These are phyloP conservation scores for Tragelaphus scriptus DNA, from an alignment of 2,113 vertebrate genomes.

Conservation along the genomic window DNA sequence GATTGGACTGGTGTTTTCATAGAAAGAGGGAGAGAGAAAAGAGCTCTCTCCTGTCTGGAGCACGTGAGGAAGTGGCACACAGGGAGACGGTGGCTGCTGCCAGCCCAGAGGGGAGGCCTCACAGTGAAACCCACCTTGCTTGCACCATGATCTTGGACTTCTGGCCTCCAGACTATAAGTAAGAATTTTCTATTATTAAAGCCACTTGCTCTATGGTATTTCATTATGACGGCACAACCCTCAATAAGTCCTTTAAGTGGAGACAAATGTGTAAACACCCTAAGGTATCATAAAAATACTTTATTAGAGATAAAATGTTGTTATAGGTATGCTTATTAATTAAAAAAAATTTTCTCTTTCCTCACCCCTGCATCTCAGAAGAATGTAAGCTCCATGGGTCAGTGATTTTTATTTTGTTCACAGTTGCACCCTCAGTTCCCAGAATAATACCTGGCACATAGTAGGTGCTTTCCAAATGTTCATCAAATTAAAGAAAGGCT, in stretches of 20 bases:
- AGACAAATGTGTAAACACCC: background rate
- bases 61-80: background rate
- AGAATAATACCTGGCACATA: background rate
- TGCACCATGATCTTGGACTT: background rate
- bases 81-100: rapidly evolving
- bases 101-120: background rate
- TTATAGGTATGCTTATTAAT: background rate
- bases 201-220: too few species aligned
- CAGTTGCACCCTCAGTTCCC: background rate
- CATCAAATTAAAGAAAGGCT: background rate
- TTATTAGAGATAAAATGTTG: background rate
- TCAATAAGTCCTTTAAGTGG: background rate
- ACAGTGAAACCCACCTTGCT: background rate
- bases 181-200: background rate
- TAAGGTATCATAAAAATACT: background rate
- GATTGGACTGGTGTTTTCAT: background rate
- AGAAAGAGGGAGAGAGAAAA: background rate
- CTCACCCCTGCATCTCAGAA: too few species aligned
- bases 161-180: background rate
- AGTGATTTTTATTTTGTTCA: background rate
- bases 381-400: rapidly evolving
- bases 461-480: background rate
- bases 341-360: background rate
- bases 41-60: background rate
- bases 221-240: background rate